Conservation (phyloP, 2,797 vertebrate species). For the Tachyglossus aculeatus region DNA sequence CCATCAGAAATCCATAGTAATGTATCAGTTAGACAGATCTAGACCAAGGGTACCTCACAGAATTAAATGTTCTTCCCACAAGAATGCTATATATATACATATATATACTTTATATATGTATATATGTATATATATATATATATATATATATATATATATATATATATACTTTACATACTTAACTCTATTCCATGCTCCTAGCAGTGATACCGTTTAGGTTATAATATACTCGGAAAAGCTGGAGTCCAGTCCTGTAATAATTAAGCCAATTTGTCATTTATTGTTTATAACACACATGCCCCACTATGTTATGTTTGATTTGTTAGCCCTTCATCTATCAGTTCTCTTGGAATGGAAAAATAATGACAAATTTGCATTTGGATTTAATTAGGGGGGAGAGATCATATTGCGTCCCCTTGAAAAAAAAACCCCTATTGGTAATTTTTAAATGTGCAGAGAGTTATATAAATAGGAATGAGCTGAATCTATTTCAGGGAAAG, state of each 20-base stretch:
- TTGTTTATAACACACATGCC: slow-evolving; percentile 8
- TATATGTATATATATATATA: too few species aligned
- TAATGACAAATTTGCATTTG: slow-evolving; percentile 20
- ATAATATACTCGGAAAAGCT: not conserved
- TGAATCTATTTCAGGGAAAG: slow-evolving; percentile 64
- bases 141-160: too few species aligned
- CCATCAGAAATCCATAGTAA: slow-evolving; percentile 26
- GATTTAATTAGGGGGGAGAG: slow-evolving; percentile 33
- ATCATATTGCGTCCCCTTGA: slow-evolving; percentile 21
- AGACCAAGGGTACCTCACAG: not conserved
- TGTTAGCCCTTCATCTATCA: not conserved
- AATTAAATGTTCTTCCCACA: slow-evolving; percentile 22
- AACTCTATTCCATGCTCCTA: slow-evolving; percentile 21
- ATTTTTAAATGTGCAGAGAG: slow-evolving; percentile 52
- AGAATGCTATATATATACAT: slow-evolving; percentile 12
- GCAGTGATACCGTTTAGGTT: slow-evolving; percentile 13
- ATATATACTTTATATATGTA: too few species aligned
- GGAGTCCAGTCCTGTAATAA: not conserved
- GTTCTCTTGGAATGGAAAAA: not conserved
- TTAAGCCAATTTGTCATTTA: not conserved
- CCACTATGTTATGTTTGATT: slow-evolving; percentile 28
- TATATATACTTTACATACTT: too few species aligned
- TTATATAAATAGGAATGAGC: slow-evolving; percentile 49
- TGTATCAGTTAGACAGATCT: slow-evolving; percentile 12
- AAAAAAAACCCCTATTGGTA: slow-evolving; percentile 13